phyloP scores from a whole-genome alignment of 2,888 invertebrate species.

The Micoletzkya japonica region DNA sequence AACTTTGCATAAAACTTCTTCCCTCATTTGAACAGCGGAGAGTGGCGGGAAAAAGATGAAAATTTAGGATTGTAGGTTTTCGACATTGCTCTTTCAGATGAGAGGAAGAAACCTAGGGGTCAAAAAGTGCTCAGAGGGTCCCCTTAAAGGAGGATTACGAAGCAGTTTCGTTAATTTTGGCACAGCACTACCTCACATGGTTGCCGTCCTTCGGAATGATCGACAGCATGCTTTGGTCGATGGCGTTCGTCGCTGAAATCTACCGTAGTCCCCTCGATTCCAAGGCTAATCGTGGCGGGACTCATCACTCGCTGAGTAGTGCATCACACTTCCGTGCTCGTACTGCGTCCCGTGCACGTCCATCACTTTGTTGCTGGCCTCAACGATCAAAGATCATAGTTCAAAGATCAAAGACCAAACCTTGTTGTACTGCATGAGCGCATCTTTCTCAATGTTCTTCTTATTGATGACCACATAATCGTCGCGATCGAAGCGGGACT shows the following conservation, averaged over 20 bases:
- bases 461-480: constrained; percentile 21
- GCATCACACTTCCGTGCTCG: constrained; percentile 25
- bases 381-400: neutral
- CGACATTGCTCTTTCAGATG: too few relatives aligned
- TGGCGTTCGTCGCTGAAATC: constrained; percentile 23
- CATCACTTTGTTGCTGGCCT: neutral
- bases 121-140: too few relatives aligned
- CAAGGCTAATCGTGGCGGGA: neutral
- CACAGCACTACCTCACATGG: constrained; percentile 7
- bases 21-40: too few relatives aligned
- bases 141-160: too few relatives aligned
- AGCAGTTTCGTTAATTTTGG: too few relatives aligned
- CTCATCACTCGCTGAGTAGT: constrained; percentile 18
- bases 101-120: too few relatives aligned
- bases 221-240: constrained; percentile 10
- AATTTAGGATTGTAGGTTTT: too few relatives aligned
- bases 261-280: neutral
- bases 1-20: too few relatives aligned
- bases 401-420: neutral
- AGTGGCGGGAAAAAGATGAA: too few relatives aligned
- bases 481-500: constrained; percentile 18
- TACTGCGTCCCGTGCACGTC: constrained; percentile 10
- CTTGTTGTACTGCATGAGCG: constrained; percentile 24
- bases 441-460: neutral
- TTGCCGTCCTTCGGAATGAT: constrained; percentile 22